Evolutionary conservation across 92 coral and sea anemone species (phyloP).

Genomic region (Actinostola sp.): DNA sequence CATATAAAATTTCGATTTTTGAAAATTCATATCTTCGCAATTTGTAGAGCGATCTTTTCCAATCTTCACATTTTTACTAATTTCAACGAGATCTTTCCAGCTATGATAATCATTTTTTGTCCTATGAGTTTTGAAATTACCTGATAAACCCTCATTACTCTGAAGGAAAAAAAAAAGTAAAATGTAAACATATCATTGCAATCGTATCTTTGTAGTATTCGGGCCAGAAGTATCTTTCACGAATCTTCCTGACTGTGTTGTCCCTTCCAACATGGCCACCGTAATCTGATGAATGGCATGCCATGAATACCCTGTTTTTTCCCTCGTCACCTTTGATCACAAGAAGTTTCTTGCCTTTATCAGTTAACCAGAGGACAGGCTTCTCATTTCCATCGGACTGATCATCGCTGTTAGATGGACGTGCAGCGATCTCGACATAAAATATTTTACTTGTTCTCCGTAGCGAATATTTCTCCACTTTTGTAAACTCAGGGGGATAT

Average conservation of each 20-base stretch:
- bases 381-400: no score
- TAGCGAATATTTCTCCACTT: constrained; percentile 17
- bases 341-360: background rate
- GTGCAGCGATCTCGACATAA: constrained; percentile 10
- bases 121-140: background rate
- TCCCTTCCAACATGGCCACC: constrained; percentile 54
- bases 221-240: constrained; percentile 44
- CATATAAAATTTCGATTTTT: no score
- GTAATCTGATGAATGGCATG: constrained; percentile 45
- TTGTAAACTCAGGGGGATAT: constrained; percentile 20
- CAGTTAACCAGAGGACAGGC: background rate
- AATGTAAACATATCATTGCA: constrained; percentile 28
- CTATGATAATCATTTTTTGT: background rate
- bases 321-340: constrained; percentile 37
- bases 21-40: no score
- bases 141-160: background rate
- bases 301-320: constrained; percentile 20
- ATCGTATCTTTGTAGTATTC: constrained; percentile 47
- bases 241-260: constrained; percentile 31
- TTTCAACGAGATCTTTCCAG: no score
- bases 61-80: no score
- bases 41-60: no score
- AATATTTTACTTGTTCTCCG: constrained; percentile 23
- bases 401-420: no score
- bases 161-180: no score